Conservation (phyloP, 2,797 vertebrate genomes). For the Syngnathus rostellatus region DNA sequence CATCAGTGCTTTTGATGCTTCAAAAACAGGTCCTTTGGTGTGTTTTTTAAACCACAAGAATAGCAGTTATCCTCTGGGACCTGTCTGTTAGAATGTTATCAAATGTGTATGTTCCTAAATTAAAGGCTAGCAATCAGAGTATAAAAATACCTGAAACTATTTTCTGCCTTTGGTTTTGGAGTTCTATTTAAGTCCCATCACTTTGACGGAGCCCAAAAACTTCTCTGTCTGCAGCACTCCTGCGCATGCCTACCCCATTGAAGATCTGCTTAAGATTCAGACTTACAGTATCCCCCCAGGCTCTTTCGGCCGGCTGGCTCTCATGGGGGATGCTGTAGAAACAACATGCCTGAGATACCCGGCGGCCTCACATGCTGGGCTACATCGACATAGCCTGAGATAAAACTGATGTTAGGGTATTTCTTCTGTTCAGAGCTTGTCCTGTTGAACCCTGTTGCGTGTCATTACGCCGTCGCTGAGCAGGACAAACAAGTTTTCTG, state of each 20-base stretch:
- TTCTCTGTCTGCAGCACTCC: background rate
- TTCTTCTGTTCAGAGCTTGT: background rate
- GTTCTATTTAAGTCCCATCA: background rate
- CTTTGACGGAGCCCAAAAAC: background rate
- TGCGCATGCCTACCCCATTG: background rate
- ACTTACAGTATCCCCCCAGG: background rate
- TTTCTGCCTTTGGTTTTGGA: background rate
- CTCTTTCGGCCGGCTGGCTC: background rate
- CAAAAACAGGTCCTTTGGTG: constrained; percentile 25
- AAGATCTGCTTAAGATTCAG: background rate
- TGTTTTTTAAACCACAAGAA: constrained; percentile 26
- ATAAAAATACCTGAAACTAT: constrained; percentile 10
- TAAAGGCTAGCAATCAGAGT: background rate
- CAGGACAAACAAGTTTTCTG: background rate
- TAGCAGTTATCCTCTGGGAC: constrained; percentile 37
- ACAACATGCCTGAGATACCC: constrained; percentile 1
- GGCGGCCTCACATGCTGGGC: background rate
- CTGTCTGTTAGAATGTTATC: constrained; percentile 26
- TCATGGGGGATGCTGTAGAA: background rate
- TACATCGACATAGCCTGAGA: background rate
- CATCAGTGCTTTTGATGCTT: constrained; percentile 28
- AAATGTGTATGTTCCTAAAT: constrained; percentile 6
- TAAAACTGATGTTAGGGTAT: background rate
- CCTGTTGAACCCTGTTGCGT: background rate
- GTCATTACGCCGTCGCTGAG: background rate